Evolutionary conservation across 2,797 vertebrate genomes (phyloP).

Genomic region (Clarias platycephalus): DNA sequence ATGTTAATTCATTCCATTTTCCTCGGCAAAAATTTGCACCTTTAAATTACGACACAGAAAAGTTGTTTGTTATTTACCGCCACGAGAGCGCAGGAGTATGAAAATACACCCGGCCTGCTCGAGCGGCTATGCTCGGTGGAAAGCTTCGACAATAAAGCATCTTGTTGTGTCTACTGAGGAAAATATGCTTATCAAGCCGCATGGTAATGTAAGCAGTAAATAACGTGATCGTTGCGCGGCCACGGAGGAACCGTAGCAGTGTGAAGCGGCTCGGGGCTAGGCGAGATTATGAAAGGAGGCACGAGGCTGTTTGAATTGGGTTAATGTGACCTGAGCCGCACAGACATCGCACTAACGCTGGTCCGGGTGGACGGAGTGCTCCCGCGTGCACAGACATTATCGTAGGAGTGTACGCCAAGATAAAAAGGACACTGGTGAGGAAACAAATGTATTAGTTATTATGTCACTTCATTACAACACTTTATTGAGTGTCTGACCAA

Average conservation of each 20-base stretch:
- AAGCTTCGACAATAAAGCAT: conserved; percentile 71
- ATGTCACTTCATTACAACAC: background rate
- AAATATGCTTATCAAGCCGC: conserved; percentile 78
- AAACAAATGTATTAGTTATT: conserved; percentile 4
- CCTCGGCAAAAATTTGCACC: conserved; percentile 63
- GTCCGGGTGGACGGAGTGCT: conserved; percentile 34
- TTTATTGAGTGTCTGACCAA: background rate
- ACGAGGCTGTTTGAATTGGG: conserved; percentile 62
- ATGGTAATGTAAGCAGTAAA: conserved; percentile 75
- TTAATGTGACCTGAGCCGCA: conserved; percentile 71
- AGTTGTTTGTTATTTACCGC: conserved; percentile 69
- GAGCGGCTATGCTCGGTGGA: conserved; percentile 49
- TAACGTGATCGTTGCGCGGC: conserved; percentile 60
- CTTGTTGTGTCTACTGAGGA: conserved; percentile 72
- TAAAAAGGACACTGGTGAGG: conserved; percentile 27
- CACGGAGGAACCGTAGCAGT: conserved; percentile 59
- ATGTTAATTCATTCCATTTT: conserved; percentile 64
- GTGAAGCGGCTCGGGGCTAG: conserved; percentile 64
- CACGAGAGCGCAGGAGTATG: conserved; percentile 64
- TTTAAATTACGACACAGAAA: conserved; percentile 70
- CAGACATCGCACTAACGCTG: conserved; percentile 61
- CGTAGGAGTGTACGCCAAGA: background rate
- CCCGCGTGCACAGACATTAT: background rate
- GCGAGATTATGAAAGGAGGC: conserved; percentile 54
- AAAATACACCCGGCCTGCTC: conserved; percentile 54